phyloP scores from a whole-genome alignment of 2,113 vertebrate genomes.

The Tichodroma muraria region DNA sequence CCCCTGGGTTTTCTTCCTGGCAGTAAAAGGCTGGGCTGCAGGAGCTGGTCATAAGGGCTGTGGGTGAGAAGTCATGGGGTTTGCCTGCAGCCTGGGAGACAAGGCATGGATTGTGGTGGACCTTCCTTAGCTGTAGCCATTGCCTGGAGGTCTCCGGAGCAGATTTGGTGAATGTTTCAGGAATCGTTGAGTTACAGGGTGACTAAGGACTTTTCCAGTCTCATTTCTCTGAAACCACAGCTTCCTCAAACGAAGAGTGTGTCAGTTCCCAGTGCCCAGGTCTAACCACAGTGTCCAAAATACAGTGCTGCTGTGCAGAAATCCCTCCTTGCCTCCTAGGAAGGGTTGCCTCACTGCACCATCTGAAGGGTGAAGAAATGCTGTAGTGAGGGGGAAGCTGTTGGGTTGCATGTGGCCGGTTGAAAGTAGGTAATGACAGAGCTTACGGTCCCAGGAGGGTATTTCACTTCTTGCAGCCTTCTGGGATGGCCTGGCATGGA shows the following conservation, averaged over 20 bases:
- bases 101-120: not conserved
- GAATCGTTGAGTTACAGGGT: not conserved
- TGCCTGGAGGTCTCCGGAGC: not conserved
- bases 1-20: not conserved
- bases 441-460: not conserved
- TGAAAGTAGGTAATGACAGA: not conserved
- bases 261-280: not conserved
- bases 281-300: not conserved
- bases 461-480: not conserved
- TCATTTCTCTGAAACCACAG: not conserved
- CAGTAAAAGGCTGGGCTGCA: not conserved
- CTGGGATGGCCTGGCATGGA: not conserved
- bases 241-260: not conserved
- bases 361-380: not conserved
- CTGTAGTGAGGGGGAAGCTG: not conserved
- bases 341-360: not conserved
- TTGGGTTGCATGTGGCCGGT: not conserved
- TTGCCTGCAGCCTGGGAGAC: not conserved
- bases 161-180: fast-evolving
- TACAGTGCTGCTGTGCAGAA: not conserved
- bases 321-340: not conserved
- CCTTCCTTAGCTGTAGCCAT: not conserved
- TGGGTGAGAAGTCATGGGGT: not conserved
- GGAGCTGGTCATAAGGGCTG: not conserved
- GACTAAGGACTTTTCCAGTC: not conserved